A percentile compares a stretch with the other conserved stretches of the same genome.
phyloP scores from a whole-genome alignment of 2,888 invertebrate species.

The Hofmannophila pseudospretella region DNA sequence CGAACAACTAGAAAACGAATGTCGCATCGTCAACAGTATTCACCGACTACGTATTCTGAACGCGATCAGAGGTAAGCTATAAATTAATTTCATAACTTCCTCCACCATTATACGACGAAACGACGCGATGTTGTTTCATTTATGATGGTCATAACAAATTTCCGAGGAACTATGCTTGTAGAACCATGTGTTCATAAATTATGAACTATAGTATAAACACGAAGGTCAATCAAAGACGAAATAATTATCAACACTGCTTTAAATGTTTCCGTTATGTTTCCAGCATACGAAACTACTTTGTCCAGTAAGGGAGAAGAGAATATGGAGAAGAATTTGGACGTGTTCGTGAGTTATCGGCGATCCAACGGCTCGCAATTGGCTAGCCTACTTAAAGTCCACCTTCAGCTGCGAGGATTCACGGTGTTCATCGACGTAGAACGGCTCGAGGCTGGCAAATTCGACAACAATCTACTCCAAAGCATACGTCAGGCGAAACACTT shows the following conservation, averaged over 20 bases:
- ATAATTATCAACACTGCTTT: background rate
- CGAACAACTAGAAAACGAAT: constrained; percentile 93
- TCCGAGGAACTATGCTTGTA: constrained; percentile 9
- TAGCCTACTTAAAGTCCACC: constrained; percentile 95
- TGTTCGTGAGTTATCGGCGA: constrained; percentile 98
- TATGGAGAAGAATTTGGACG: constrained; percentile 94
- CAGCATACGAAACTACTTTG: constrained; percentile 81
- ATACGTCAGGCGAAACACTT: constrained; percentile 98
- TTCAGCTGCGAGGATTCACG: constrained; percentile 95
- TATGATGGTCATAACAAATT: constrained; percentile 16
- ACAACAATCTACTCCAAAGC: constrained; percentile 97
- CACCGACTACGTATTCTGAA: constrained; percentile 94
- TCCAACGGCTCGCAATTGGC: constrained; percentile 98
- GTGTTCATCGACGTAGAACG: constrained; percentile 99
- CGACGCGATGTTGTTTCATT: constrained; percentile 13
- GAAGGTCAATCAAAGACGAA: constrained; percentile 7
- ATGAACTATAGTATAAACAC: constrained; percentile 5
- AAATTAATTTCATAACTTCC: constrained; percentile 12
- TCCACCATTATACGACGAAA: constrained; percentile 5
- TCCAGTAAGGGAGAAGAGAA: constrained; percentile 85
- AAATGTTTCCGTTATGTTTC: constrained; percentile 27
- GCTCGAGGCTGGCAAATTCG: constrained; percentile 98
- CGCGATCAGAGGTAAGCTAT: constrained; percentile 83
- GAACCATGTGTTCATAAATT: constrained; percentile 2
- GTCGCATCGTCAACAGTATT: constrained; percentile 95